A percentile compares a stretch with the other conserved stretches of the same genome.
Evolutionary conservation across 2,888 invertebrate species (phyloP).

Genomic region (Emmelina monodactyla): DNA sequence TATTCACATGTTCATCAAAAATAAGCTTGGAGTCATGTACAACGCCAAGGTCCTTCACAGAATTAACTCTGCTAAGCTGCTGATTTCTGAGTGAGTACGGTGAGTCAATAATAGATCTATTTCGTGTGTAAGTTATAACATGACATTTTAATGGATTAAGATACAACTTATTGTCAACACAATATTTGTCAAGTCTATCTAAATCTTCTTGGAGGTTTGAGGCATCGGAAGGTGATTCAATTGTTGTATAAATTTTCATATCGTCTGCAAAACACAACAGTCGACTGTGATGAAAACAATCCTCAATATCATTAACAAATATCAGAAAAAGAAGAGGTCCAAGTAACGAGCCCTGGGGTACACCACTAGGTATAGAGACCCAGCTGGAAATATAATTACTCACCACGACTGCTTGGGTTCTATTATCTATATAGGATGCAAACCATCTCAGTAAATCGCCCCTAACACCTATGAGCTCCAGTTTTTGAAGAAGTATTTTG

Average conservation of each 20-base stretch:
- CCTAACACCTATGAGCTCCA: neutral
- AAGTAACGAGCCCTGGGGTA: conserved; percentile 1
- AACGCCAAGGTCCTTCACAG: too few species aligned
- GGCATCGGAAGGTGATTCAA: too few species aligned
- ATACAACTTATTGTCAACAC: conserved; percentile 7
- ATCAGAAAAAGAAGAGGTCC: neutral
- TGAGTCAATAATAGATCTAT: too few species aligned
- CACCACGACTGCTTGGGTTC: neutral
- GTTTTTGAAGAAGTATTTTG: neutral
- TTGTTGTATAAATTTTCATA: conserved; percentile 12
- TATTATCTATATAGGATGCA: neutral
- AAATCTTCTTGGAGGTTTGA: conserved; percentile 8
- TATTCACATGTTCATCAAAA: too few species aligned
- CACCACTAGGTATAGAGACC: neutral
- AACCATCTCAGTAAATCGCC: conserved; percentile 1
- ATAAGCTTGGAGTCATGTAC: too few species aligned
- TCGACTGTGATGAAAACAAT: conserved; percentile 3
- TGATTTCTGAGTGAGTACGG: too few species aligned
- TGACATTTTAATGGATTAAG: conserved; percentile 10
- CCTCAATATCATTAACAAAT: neutral
- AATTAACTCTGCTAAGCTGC: too few species aligned
- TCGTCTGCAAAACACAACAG: conserved; percentile 9
- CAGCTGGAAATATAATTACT: neutral
- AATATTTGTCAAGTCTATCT: conserved; percentile 7
- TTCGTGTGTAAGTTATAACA: too few species aligned